Evolutionary conservation across 2,113 vertebrate species (phyloP), one percentile per base, ranked within the genome.

Genomic region (Hippocampus abdominalis): DNA sequence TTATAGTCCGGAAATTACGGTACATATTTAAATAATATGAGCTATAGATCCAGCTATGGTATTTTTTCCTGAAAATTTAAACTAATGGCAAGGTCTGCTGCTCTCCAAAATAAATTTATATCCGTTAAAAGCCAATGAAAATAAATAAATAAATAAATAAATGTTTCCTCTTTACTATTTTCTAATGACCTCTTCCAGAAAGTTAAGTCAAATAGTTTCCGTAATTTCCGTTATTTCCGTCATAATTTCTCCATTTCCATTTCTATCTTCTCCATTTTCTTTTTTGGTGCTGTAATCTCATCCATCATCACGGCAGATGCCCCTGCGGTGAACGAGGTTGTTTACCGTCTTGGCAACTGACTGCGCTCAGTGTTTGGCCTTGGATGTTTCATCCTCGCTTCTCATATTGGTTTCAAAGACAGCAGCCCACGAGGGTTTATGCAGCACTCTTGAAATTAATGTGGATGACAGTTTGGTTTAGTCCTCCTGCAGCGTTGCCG

Each of bases 391-490:
- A 51, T 71, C 69, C 36, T 13, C 46, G 40, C 44, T 59, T 2
- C 59, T 66, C 44, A 21, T 51, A 3, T 59, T 18, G 15, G 44
- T 65, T 56, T 69, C 42, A 78, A 68, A 80, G 23, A 54, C 67
- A n/a, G 46, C 1, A 39, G 36, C 59, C 40, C 51, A 18, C 73
- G 70, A 72, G 59, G 56, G 59, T 83, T 83, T 53, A 46, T 49
- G 80, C 80, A 64, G 69, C 79, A 54, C 65, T 51, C 53, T 72
- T 48, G 25, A 68, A 77, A 65, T 67, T 3, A 73, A 73, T 36
- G 40, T 11, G 51, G 70, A 68, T 76, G 80, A 70, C 76, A 76
- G 78, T 71, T 60, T 18, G 71, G 64, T 80, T 81, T 76, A 75
- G 56, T 42, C 9, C 27, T 49, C 40, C 11, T 23, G 57, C 59